Evolutionary conservation across 2,888 invertebrate genomes (phyloP), one percentile per base, ranked within the genome.

Genomic region (Hirtodrosophila alboralis): DNA sequence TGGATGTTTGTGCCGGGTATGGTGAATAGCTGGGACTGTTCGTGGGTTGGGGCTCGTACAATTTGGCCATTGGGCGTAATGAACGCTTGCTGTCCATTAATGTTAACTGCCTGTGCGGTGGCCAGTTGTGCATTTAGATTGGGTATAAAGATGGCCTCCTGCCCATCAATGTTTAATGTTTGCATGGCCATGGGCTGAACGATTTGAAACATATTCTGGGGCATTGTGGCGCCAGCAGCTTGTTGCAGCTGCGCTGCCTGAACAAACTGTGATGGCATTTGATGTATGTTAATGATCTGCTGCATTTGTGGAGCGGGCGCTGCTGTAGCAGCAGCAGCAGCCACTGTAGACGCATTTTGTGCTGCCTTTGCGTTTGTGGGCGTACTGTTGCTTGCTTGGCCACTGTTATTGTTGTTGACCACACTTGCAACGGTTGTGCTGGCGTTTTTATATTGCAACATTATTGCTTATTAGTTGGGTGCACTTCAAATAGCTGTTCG

Each of bases 81-180:
- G 64, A 92, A 92, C 4, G 92, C 90, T 75, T 93, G 93, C 68
- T 93, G 93, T 0, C 90, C 90, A 37, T 89, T 92, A 90, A 89
- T 91, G 87, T 91, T 93, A 88, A 76, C 91, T 71, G 86, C 91
- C 90, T 94, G 93, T 0, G 90, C 90, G 0, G 90, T 87, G 21
- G 89, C 83, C 16, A 91, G 62, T 45, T 90, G 91, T 0, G 86
- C 65, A 72, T 93, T 93, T 65, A 95, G 93, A 12, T 96, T 95
- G 3, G 97, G 97, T 86, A 97, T 97, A 88, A 97, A 96, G 14
- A 97, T 92, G 0, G 97, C 97, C 86, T 98, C 97, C 88, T 97
- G 97, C 0, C 97, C 97, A 89, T 98, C 97, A 13, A 97, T 95
- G 13, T 96, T 97, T 51, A 98, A 95, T 0, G 97, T 95, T 90